phyloP scores from a whole-genome alignment of 2,888 invertebrate genomes.

The Anthophora plumipes region DNA sequence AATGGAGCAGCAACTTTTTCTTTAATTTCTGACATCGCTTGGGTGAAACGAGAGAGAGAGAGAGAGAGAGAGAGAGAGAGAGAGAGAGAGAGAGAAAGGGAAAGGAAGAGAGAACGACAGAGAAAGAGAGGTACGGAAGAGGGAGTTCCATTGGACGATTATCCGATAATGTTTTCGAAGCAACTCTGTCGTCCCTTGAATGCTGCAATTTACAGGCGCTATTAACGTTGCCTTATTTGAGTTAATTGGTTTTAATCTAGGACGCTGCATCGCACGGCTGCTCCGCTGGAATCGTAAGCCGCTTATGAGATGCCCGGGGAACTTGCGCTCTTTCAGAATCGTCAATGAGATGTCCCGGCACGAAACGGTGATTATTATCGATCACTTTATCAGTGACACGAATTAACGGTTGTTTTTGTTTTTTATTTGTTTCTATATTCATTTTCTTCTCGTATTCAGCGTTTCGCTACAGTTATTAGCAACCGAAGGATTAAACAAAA shows the following conservation, averaged over 20 bases:
- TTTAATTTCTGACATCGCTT: conserved; percentile 5
- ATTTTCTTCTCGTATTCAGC: neutral
- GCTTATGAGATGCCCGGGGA: conserved; percentile 15
- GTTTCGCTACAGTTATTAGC: neutral
- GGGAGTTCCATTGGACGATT: conserved; percentile 7
- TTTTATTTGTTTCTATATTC: too few relatives aligned
- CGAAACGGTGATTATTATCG: conserved; percentile 2
- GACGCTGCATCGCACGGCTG: conserved; percentile 21
- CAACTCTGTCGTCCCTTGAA: conserved; percentile 20
- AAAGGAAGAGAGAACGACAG: neutral
- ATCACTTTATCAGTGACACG: neutral
- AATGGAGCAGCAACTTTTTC: conserved; percentile 17
- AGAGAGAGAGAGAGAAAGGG: neutral
- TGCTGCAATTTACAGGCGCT: conserved; percentile 44
- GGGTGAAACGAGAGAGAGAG: neutral
- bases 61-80: neutral
- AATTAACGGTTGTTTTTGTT: neutral
- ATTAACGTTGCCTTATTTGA: conserved; percentile 53
- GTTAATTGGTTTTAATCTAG: conserved; percentile 57
- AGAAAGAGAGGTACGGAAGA: neutral
- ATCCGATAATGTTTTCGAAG: conserved; percentile 46
- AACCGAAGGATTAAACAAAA: neutral
- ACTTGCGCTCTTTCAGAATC: conserved; percentile 12
- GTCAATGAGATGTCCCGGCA: neutral
- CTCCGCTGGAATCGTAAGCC: conserved; percentile 29